A percentile compares a stretch with the other conserved stretches of the same genome.
Conservation (phyloP, 2,888 invertebrate genomes). For the Andrena praecox region DNA sequence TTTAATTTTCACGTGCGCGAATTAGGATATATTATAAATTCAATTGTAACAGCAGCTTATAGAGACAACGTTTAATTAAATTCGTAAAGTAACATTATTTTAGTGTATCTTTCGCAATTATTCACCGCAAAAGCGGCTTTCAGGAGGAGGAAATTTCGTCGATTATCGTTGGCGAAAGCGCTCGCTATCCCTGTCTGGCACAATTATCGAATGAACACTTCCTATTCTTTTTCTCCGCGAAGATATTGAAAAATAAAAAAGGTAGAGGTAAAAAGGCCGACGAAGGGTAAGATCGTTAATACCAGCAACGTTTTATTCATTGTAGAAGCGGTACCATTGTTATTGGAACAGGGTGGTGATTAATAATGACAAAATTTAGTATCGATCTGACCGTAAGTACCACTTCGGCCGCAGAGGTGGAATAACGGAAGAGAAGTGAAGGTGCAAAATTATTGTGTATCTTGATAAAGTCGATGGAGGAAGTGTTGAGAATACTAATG, state of each 20-base stretch:
- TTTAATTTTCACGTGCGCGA: not conserved
- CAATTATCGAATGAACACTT: conserved; percentile 51
- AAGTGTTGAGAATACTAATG: conserved; percentile 39
- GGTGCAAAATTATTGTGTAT: conserved; percentile 45
- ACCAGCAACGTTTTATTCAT: conserved; percentile 43
- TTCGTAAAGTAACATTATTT: conserved; percentile 21
- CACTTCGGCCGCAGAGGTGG: not conserved
- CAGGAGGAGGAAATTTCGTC: conserved; percentile 56
- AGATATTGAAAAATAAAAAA: conserved; percentile 49
- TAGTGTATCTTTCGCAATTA: conserved; percentile 13
- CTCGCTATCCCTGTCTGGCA: conserved; percentile 27
- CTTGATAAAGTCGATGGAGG: conserved; percentile 13
- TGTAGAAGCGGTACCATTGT: conserved; percentile 32
- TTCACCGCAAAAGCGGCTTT: conserved; percentile 7
- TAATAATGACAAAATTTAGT: conserved; percentile 54
- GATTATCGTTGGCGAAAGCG: conserved; percentile 40
- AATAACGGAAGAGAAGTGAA: conserved; percentile 14
- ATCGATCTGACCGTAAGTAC: conserved; percentile 29
- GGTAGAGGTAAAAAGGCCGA: conserved; percentile 19
- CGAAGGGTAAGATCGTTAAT: conserved; percentile 48
- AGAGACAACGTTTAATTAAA: not conserved
- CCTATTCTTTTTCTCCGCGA: conserved; percentile 38
- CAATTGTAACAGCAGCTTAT: not conserved
- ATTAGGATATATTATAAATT: not conserved
- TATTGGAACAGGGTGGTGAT: conserved; percentile 45